Conservation (phyloP, 2,888 invertebrate species). For the Alviniconcha strummeri region DNA sequence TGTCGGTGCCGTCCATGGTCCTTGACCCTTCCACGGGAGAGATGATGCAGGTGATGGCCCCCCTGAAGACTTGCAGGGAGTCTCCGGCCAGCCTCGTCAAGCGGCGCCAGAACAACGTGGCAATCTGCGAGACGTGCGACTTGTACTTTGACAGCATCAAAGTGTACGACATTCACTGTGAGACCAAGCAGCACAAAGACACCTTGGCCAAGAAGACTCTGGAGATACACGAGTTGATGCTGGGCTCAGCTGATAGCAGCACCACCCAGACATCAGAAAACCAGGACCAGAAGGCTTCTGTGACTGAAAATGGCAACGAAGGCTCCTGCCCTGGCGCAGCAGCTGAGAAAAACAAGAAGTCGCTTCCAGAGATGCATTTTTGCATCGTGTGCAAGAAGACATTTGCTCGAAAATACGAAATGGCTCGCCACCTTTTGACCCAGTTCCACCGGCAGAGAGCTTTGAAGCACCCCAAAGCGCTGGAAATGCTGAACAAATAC, state of each 20-base stretch:
- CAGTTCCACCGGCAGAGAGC: slow-evolving; percentile 87
- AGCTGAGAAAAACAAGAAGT: slow-evolving; percentile 18
- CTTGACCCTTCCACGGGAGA: slow-evolving; percentile 10
- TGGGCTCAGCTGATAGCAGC: neutral
- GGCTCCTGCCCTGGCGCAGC: neutral
- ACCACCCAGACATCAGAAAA: neutral
- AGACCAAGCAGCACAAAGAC: slow-evolving; percentile 41
- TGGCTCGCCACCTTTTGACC: slow-evolving; percentile 80
- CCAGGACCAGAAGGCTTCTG: too few species aligned
- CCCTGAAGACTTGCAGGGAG: neutral
- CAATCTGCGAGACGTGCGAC: slow-evolving; percentile 51
- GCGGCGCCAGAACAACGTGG: neutral
- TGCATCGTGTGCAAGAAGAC: slow-evolving; percentile 66
- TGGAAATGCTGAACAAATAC: slow-evolving; percentile 82
- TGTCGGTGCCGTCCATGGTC: neutral
- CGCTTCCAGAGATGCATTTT: slow-evolving; percentile 31
- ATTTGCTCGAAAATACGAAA: slow-evolving; percentile 64
- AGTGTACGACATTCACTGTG: slow-evolving; percentile 58
- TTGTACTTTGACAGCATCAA: slow-evolving; percentile 53
- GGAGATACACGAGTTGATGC: slow-evolving; percentile 11
- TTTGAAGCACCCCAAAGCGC: slow-evolving; percentile 75
- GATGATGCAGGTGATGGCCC: neutral
- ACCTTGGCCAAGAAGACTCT: slow-evolving; percentile 22
- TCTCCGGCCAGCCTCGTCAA: slow-evolving; percentile 1
- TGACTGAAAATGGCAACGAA: neutral